These are phyloP conservation scores for Aphrocallistes beatrix DNA, from an alignment of 37 sponge, comb jelly and placozoan species.

Conservation along the genomic window DNA sequence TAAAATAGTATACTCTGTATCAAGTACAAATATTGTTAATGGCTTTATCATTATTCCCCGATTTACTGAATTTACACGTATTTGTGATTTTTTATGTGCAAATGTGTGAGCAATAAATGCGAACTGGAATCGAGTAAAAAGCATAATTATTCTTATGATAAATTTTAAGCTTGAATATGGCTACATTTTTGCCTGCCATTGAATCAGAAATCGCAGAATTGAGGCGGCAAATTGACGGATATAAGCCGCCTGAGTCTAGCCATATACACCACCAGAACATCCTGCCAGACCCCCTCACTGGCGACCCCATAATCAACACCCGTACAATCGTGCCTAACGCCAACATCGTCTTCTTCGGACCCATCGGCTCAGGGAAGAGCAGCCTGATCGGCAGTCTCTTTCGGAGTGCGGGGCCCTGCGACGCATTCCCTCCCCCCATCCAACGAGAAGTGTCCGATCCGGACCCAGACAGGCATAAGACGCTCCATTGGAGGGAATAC, in stretches of 20 bases:
- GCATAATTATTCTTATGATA: no score
- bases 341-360: slow-evolving; percentile 71
- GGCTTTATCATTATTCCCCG: no score
- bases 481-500: slow-evolving; percentile 72
- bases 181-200: not conserved
- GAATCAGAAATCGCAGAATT: not conserved
- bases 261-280: not conserved
- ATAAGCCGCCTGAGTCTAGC: not conserved
- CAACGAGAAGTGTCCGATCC: slow-evolving; percentile 50
- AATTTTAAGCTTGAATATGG: no score
- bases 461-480: slow-evolving; percentile 57
- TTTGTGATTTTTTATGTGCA: no score
- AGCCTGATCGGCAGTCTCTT: slow-evolving; percentile 76
- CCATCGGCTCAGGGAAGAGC: slow-evolving; percentile 80
- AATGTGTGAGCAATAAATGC: no score
- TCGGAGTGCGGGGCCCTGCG: slow-evolving; percentile 43
- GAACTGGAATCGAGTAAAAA: no score
- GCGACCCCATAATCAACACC: not conserved
- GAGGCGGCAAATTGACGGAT: not conserved
- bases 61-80: no score
- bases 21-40: no score
- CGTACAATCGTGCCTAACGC: not conserved
- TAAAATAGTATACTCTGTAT: no score
- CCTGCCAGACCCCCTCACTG: not conserved
- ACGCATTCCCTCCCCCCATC: slow-evolving; percentile 52